These are phyloP conservation scores for Dichetophora obliterata DNA, from an alignment of 2,888 invertebrate species.

Conservation along the genomic window DNA sequence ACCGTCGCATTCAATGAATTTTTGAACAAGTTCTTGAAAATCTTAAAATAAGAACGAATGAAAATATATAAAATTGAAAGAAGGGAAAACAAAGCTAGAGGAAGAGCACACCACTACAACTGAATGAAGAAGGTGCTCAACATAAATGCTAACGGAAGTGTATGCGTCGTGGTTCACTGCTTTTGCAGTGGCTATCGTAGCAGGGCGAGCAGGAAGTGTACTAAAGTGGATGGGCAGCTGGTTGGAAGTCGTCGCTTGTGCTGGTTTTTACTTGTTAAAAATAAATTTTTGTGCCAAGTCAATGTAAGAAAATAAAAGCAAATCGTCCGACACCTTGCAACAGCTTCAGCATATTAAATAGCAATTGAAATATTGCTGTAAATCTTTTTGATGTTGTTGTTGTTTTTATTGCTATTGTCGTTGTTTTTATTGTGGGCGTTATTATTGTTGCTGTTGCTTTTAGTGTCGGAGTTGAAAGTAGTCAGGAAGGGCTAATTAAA, in stretches of 20 bases:
- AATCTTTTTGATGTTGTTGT: slow-evolving; percentile 17
- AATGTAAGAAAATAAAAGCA: not conserved
- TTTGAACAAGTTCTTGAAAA: slow-evolving; percentile 12
- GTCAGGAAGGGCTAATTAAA: not conserved
- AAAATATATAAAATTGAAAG: not conserved
- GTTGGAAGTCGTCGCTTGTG: too few species aligned
- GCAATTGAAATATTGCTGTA: slow-evolving; percentile 41
- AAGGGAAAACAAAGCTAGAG: not conserved
- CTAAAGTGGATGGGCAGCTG: not conserved
- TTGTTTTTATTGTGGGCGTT: not conserved
- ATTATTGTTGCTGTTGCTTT: not conserved
- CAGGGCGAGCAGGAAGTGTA: not conserved
- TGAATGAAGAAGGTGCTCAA: not conserved
- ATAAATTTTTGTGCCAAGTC: slow-evolving; percentile 14
- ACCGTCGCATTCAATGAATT: slow-evolving; percentile 28
- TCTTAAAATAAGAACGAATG: not conserved
- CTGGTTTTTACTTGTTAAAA: slow-evolving; percentile 24
- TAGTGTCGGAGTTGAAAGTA: too few species aligned
- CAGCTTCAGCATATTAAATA: slow-evolving; percentile 46
- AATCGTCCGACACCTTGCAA: slow-evolving; percentile 31
- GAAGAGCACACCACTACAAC: slow-evolving; percentile 8
- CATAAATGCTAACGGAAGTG: not conserved
- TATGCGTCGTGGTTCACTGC: slow-evolving; percentile 27
- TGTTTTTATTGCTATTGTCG: not conserved
- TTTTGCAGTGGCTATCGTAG: not conserved